These are phyloP conservation scores for Aleiodes sp. DNA, from an alignment of 1,140 invertebrate genomes.

Conservation along the genomic window DNA sequence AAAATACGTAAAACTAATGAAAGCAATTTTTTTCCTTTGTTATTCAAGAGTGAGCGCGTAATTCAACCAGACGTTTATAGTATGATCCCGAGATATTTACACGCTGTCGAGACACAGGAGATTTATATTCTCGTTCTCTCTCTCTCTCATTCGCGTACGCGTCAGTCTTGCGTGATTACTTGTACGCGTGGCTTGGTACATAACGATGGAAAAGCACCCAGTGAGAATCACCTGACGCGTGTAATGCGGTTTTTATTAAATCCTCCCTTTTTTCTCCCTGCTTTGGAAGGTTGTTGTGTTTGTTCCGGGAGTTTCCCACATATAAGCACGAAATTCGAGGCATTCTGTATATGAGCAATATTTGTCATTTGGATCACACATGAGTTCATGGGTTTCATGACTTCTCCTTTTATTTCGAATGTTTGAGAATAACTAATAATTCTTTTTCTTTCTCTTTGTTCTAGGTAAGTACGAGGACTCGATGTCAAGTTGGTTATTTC, in stretches of 20 bases:
- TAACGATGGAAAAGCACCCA: slow-evolving; percentile 36
- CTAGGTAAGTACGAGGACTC: slow-evolving; percentile 34
- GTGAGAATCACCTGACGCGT: slow-evolving; percentile 57
- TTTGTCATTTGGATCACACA: slow-evolving; percentile 17
- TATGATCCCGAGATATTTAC: slow-evolving; percentile 27
- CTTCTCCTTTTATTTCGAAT: background rate
- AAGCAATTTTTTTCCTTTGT: background rate
- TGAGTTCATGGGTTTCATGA: background rate
- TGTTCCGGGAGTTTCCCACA: background rate
- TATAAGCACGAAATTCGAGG: slow-evolving; percentile 5
- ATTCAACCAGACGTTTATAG: slow-evolving; percentile 27
- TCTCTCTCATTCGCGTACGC: background rate
- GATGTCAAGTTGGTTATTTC: too few species aligned
- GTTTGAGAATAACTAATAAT: slow-evolving; percentile 13
- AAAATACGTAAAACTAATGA: background rate
- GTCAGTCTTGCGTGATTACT: slow-evolving; percentile 26
- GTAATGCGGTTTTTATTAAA: slow-evolving; percentile 62
- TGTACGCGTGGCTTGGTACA: slow-evolving; percentile 21
- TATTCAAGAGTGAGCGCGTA: background rate
- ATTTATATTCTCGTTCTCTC: slow-evolving; percentile 3
- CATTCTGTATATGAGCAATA: slow-evolving; percentile 17
- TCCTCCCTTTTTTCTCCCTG: slow-evolving; percentile 29
- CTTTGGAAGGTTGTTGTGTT: slow-evolving; percentile 16
- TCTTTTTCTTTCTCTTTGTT: slow-evolving; percentile 31
- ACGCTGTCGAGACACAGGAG: background rate